Base-by-base conservation (phyloP, 2,888 invertebrate species). In the Clunio marinus region DNA sequence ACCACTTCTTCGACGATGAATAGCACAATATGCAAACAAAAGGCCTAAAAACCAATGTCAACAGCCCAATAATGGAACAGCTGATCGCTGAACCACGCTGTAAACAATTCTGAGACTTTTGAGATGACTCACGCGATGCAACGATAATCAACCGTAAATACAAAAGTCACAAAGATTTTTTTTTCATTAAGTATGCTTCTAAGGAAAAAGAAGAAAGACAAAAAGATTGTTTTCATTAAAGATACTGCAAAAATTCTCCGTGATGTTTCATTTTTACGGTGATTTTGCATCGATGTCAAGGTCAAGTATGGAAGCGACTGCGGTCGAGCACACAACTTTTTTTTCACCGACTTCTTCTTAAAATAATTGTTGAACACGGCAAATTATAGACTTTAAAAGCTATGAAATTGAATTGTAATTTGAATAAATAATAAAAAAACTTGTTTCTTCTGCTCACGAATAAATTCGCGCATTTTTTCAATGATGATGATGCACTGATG, bases 271-370 rank as follows among this genome's bases (percentile, higher is more conserved):
- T 32, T 32, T 32, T 51, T 51, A 20, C 41, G 41, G 41, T 41
- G 41, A 20, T 51, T 51, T 22, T 51, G 51, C 51, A 51, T 20
- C 20, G 8, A 20, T 51, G 51, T 51, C 51, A 51, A 51, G 51
- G 51, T 22, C 51, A 20, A 17, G n/a, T n/a, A 51, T 51, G 51
- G 51, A 51, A 51, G 51, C 51, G 41, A 41, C 41, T 32, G 5
- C 32, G 32, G 32, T 32, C 41, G 41, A 51, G 51, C 51, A 17
- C 51, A 51, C 51, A 51, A 51, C 51, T 51, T 51, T 51, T 51
- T 51, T 51, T n/a, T n/a, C n/a, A n/a, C n/a, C n/a, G n/a, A n/a
- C n/a, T n/a, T n/a, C n/a, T n/a, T n/a, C n/a, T n/a, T n/a, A 4
- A 8, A 51, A 17, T 51, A 51, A 51, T 51, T 51, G 51, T 51